phyloP scores from a whole-genome alignment of 2,888 invertebrate genomes.

The Drosophila nr. perissopoda region DNA sequence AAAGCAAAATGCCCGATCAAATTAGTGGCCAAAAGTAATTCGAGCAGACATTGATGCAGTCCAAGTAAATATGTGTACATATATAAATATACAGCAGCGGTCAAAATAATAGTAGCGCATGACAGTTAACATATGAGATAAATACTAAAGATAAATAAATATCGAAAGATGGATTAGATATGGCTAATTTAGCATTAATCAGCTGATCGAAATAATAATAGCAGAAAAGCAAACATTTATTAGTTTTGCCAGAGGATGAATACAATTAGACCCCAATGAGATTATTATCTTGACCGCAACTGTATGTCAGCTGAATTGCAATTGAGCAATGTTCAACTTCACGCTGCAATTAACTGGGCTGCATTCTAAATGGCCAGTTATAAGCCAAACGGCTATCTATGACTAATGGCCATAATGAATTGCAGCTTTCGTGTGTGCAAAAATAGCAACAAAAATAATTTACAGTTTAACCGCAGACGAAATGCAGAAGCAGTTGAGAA shows the following conservation, averaged over 20 bases:
- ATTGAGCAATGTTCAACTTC: constrained; percentile 49
- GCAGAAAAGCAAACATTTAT: background rate
- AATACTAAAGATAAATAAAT: background rate
- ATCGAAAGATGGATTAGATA: background rate
- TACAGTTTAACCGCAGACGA: constrained; percentile 9
- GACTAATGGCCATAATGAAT: background rate
- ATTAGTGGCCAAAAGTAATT: constrained; percentile 51
- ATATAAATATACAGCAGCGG: background rate
- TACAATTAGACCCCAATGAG: background rate
- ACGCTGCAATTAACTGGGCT: constrained; percentile 64
- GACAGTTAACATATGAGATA: background rate
- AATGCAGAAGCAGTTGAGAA: constrained; percentile 15
- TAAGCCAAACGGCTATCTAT: background rate
- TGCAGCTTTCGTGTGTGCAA: constrained; percentile 2
- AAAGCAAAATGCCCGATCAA: constrained; percentile 52
- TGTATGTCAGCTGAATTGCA: constrained; percentile 12
- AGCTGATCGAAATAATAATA: background rate
- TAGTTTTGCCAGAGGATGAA: background rate
- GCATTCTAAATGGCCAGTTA: constrained; percentile 15
- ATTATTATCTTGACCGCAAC: background rate
- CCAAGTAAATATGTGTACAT: background rate
- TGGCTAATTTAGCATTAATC: background rate
- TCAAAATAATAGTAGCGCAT: background rate
- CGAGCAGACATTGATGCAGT: constrained; percentile 18
- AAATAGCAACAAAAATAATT: background rate